Conservation (phyloP, 2,113 vertebrate genomes). For the Oriolus oriolus region DNA sequence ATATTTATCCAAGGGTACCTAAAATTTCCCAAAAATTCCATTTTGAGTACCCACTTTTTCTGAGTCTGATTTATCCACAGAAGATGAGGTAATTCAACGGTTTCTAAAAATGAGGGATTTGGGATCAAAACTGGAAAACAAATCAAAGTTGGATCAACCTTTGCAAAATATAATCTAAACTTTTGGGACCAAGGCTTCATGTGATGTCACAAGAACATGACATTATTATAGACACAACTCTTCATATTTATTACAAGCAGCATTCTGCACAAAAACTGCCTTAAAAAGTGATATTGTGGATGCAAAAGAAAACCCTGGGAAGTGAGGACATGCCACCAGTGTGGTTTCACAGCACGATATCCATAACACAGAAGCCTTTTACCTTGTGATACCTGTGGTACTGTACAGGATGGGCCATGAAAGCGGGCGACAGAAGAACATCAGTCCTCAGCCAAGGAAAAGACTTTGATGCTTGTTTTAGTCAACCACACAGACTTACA, state of each 20-base stretch:
- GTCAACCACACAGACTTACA: accelerated
- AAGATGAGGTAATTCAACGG: neutral
- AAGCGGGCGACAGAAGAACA: neutral
- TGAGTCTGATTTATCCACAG: neutral
- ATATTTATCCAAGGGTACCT: neutral
- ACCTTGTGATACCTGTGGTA: neutral
- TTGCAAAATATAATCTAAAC: neutral
- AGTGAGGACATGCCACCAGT: neutral
- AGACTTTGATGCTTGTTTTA: neutral
- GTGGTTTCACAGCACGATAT: neutral
- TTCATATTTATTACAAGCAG: neutral
- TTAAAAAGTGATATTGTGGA: neutral
- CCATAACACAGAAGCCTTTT: neutral
- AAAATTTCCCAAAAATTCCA: neutral
- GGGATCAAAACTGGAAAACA: neutral
- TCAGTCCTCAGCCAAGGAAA: neutral
- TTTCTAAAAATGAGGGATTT: neutral
- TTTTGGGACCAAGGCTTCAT: neutral
- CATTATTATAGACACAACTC: neutral
- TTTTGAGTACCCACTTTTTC: neutral
- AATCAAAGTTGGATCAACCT: neutral
- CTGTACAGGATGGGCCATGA: neutral
- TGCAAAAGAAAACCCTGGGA: neutral
- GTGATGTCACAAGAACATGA: neutral
- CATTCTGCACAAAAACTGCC: neutral